A percentile compares a stretch with the other conserved stretches of the same genome.
phyloP scores from a whole-genome alignment of 2,797 vertebrate genomes.

The Masticophis lateralis region DNA sequence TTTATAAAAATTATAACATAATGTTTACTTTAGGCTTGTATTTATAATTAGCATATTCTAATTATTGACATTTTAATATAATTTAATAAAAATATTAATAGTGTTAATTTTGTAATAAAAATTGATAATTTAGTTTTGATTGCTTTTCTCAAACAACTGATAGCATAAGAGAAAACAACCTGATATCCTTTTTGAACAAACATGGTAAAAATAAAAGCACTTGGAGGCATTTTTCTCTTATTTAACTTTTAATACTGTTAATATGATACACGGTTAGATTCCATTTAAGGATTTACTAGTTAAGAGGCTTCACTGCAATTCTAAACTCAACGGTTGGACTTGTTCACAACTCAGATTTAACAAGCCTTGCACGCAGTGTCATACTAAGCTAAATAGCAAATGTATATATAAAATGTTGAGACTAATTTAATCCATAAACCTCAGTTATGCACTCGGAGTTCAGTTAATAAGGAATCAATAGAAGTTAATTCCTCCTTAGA shows the following conservation, averaged over 20 bases:
- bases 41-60: background rate
- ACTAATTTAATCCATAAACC: background rate
- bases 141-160: background rate
- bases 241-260: background rate
- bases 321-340: background rate
- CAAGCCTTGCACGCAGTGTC: background rate
- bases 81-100: background rate
- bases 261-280: background rate
- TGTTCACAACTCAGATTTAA: background rate
- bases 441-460: background rate
- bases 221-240: background rate
- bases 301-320: background rate
- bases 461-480: background rate
- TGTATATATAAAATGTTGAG: background rate
- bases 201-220: background rate
- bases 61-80: background rate
- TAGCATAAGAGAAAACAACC: background rate
- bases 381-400: background rate
- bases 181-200: background rate
- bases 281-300: background rate
- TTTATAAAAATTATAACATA: background rate
- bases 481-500: background rate
- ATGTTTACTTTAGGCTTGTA: background rate
- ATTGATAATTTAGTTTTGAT: background rate
- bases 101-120: background rate